phyloP scores from a whole-genome alignment of 2,113 vertebrate genomes.

The Mesocricetus auratus region DNA sequence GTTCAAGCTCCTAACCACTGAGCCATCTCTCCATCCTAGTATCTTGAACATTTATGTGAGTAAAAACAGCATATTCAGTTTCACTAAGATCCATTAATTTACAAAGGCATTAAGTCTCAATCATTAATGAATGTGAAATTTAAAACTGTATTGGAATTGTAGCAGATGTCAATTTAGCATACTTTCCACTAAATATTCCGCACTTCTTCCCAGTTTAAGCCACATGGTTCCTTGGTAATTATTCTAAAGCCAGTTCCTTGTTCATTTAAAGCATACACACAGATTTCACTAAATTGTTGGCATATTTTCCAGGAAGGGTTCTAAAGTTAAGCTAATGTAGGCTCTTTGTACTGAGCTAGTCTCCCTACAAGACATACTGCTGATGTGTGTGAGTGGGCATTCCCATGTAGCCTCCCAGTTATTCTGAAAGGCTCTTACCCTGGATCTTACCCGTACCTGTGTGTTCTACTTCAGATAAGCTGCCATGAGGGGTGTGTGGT shows the following conservation, averaged over 20 bases:
- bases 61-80: slow-evolving; percentile 77
- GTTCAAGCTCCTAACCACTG: not conserved
- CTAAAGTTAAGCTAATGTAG: slow-evolving; percentile 21
- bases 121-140: slow-evolving; percentile 78
- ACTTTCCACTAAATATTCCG: slow-evolving; percentile 72
- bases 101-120: slow-evolving; percentile 67
- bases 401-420: not conserved
- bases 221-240: slow-evolving; percentile 58
- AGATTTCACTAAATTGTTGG: slow-evolving; percentile 43
- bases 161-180: slow-evolving; percentile 76
- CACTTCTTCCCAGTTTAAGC: slow-evolving; percentile 59
- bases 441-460: not conserved
- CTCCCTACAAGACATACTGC: not conserved
- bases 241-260: slow-evolving; percentile 62
- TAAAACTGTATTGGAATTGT: slow-evolving; percentile 76
- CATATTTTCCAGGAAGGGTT: slow-evolving; percentile 2
- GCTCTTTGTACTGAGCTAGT: not conserved
- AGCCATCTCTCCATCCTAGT: not conserved
- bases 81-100: slow-evolving; percentile 78
- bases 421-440: slow-evolving; percentile 23
- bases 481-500: not conserved
- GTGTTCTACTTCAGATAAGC: not conserved
- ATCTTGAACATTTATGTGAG: slow-evolving; percentile 66
- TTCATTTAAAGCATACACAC: slow-evolving; percentile 61
- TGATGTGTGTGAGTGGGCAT: not conserved